Evolutionary conservation across 2,113 vertebrate species (phyloP), one percentile per base, ranked within the genome.

Genomic region (Gorsachius goisagi): DNA sequence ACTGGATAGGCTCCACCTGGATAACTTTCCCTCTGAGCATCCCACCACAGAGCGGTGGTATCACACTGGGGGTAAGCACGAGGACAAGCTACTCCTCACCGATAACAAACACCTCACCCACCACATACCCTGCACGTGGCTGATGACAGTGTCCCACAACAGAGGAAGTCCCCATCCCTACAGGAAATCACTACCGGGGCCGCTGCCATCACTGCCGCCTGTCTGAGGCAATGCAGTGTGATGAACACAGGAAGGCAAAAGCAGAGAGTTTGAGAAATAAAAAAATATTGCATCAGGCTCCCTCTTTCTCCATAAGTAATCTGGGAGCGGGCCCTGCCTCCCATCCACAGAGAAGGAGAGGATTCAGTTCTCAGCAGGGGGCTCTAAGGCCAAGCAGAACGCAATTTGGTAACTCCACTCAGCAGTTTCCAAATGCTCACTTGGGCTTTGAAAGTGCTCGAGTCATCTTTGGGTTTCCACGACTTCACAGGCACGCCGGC

Each of bases 191-290:
- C 56, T 74, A 72, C 72, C 1, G 5, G 4, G 22, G 49, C 33
- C 56, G 24, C n/a, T 75, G 90, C 52, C 53, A 24, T 28, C 77
- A 49, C 52, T 68, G 50, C 45, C 33, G 58, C 26, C 32, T 33
- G 11, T 44, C 45, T 72, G 69, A 89, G 52, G 64, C 69, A 87
- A 89, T 6, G 15, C 2, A 1, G 58, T 0, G 0, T 26, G 49
- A 93, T 35, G n/a, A 89, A 82, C 89, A 86, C 59, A 81, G 72
- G 58, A 95, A 95, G n/a, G 69, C 55, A 86, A 88, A 88, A 83
- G 55, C 52, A 60, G 52, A 19, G 16, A 28, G 20, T 49, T 28
- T 53, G 45, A 90, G 44, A 80, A 91, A 77, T 27, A 83, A 68
- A 7, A 14, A 64, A 60, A 71, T 9, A 19, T 22, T 68, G n/a